Evolutionary conservation across 1,140 invertebrate genomes (phyloP), one percentile per base, ranked within the genome.

Genomic region (Apocrypta bakeri): DNA sequence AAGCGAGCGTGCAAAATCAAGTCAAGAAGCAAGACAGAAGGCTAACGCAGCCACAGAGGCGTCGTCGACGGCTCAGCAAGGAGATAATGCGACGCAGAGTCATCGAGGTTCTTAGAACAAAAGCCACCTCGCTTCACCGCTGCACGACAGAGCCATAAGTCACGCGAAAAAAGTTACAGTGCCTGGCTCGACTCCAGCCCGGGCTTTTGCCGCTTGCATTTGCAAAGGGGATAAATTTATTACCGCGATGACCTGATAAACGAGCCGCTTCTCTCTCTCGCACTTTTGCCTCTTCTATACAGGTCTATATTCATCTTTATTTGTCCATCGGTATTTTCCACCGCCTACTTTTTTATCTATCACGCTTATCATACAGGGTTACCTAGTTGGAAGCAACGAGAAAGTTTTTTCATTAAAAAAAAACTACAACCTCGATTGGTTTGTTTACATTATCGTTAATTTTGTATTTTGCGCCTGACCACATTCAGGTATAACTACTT

Each of bases 221-320:
- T 86, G 86, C 85, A 86, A 87, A 86, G 81, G 80, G 85, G 84
- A 88, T 87, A 85, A 88, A 88, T 89, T 89, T 89, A 88, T 89
- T 86, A 86, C 87, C 76, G 42, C 68, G 83, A 86, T 85, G 84
- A 86, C 86, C 86, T 87, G 86, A 88, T 87, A 87, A 88, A 87
- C 84, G 87, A 84, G 79, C 75, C 69, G n/a, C 9, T 24, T 81
- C 69, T 1, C 69, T 64, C 31, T 11, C 37, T n/a, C 11, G 3
- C 37, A 8, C 72, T 74, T 33, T 21, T 64, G 56, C 61, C 21
- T 7, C 1, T 27, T 31, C n/a, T 37, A 37, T 73, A 73, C 9
- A 42, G 48, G 4, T 9, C 14, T 68, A 33, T 61, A 68, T 78
- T 68, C 37, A 17, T 78, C 76, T 48, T 68, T 68, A 78, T 78